Conservation (phyloP, 2,797 vertebrate species). For the Chelidonichthys spinosus region DNA sequence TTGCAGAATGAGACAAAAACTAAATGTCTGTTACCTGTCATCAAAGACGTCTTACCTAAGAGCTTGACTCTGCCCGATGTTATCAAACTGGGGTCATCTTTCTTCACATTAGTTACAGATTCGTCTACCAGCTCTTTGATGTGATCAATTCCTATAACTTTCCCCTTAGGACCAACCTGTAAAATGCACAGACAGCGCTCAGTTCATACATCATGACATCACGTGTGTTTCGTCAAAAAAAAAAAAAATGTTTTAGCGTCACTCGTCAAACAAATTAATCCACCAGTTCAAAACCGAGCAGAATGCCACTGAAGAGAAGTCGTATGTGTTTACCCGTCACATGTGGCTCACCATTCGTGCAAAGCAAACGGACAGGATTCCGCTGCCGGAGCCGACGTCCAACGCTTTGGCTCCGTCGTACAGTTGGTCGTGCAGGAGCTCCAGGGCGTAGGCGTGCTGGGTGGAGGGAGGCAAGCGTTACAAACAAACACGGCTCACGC, state of each 20-base stretch:
- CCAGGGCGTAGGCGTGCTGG: slow-evolving; percentile 97
- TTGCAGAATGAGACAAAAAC: not conserved
- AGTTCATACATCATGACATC: slow-evolving; percentile 1
- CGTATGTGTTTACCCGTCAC: slow-evolving; percentile 54
- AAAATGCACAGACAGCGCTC: slow-evolving; percentile 26
- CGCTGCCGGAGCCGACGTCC: slow-evolving; percentile 98
- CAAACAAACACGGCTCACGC: slow-evolving; percentile 1
- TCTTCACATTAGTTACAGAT: slow-evolving; percentile 95
- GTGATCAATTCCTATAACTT: slow-evolving; percentile 98
- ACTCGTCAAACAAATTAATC: slow-evolving; percentile 8
- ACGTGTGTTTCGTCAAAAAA: not conserved
- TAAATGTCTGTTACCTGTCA: not conserved
- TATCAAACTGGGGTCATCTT: slow-evolving; percentile 94
- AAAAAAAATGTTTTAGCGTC: not conserved
- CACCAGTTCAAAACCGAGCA: not conserved
- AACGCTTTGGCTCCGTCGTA: slow-evolving; percentile 97
- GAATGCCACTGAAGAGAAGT: slow-evolving; percentile 48
- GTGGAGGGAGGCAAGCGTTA: slow-evolving; percentile 22
- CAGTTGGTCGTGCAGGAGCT: slow-evolving; percentile 96
- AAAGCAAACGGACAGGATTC: slow-evolving; percentile 96
- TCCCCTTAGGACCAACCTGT: slow-evolving; percentile 95
- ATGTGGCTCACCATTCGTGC: slow-evolving; percentile 94
- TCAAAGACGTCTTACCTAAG: slow-evolving; percentile 84
- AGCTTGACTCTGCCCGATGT: slow-evolving; percentile 93
- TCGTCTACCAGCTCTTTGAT: slow-evolving; percentile 99